Conservation (phyloP, 1,140 invertebrate species). For the Berghia stephanieae region DNA sequence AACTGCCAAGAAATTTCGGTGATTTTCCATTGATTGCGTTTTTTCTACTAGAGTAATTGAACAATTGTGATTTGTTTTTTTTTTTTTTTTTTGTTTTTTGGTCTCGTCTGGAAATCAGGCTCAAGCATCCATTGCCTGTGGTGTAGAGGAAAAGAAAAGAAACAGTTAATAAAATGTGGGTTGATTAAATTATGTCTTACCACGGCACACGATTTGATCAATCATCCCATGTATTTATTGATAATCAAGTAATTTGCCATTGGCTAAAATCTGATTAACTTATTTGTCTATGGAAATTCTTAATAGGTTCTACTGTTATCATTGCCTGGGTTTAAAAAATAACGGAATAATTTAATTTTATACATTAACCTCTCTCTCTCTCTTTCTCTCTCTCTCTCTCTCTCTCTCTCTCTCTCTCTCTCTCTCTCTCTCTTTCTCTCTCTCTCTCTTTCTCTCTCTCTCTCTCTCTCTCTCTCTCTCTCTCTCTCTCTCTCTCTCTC, state of each 20-base stretch:
- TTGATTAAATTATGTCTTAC: not conserved
- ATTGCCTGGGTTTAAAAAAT: not conserved
- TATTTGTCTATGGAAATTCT: not conserved
- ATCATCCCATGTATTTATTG: not conserved
- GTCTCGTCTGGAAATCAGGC: no score
- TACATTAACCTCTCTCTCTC: not conserved
- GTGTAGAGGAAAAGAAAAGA: no score
- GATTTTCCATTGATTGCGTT: no score
- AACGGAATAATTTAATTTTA: not conserved
- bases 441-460: not conserved
- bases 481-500: slow-evolving; percentile 10
- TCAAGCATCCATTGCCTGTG: no score
- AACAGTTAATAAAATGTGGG: no score
- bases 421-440: not conserved
- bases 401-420: not conserved
- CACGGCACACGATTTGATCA: not conserved
- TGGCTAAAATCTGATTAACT: not conserved
- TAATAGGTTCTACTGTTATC: not conserved
- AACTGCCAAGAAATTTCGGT: no score
- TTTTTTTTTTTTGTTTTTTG: no score
- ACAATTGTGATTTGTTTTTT: no score
- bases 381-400: not conserved
- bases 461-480: not conserved
- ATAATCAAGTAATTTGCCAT: not conserved
- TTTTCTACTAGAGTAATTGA: no score